Evolutionary conservation across 2,113 vertebrate genomes (phyloP).

Genomic region (Tenebrosternarchus preto): DNA sequence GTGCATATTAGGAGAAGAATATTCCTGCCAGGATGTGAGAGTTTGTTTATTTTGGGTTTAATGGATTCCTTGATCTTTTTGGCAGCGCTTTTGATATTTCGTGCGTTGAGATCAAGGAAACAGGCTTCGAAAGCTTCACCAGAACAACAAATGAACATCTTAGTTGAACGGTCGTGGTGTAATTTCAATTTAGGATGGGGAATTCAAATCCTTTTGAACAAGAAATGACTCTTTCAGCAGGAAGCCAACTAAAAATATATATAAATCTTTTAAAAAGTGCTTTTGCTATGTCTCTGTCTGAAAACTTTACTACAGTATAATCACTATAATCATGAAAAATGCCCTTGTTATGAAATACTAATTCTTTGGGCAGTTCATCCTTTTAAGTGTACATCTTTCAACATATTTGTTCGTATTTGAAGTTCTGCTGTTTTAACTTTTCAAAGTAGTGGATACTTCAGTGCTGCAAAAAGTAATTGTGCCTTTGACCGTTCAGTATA

Average conservation of each 20-base stretch:
- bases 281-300: neutral
- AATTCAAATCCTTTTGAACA: neutral
- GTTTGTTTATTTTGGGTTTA: neutral
- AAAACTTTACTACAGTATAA: neutral
- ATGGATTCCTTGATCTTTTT: neutral
- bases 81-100: neutral
- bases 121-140: neutral
- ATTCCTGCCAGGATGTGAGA: too few relatives aligned
- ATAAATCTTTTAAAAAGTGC: constrained; percentile 12
- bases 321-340: neutral
- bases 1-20: too few relatives aligned
- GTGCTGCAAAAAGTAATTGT: neutral
- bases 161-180: neutral
- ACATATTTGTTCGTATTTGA: neutral
- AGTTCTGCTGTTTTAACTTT: constrained; percentile 15
- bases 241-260: neutral
- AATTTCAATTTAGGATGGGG: neutral
- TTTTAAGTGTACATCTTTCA: neutral
- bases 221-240: neutral
- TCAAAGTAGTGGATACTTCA: neutral
- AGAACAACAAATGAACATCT: neutral
- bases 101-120: neutral
- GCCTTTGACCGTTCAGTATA: neutral
- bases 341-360: neutral
- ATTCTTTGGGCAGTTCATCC: neutral